phyloP scores from a whole-genome alignment of 1,140 invertebrate genomes.

The Andricus grossulariae region DNA sequence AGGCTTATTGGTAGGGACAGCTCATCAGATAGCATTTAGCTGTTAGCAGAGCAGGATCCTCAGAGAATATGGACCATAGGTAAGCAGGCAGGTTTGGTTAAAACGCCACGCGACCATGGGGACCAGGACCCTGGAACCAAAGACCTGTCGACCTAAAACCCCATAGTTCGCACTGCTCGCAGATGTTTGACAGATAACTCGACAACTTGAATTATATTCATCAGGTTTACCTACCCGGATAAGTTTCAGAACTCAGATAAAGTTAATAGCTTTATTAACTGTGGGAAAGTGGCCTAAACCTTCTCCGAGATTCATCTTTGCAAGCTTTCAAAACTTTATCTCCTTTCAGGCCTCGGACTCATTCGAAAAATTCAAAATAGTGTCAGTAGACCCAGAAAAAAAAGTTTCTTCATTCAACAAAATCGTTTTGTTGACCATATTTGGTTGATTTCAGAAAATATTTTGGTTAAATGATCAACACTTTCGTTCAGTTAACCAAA shows the following conservation, averaged over 20 bases:
- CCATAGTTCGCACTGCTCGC: constrained; percentile 67
- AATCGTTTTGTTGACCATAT: no score
- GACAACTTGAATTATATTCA: constrained; percentile 68
- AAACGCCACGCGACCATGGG: constrained; percentile 71
- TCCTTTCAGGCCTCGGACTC: no score
- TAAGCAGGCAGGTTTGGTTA: constrained; percentile 41
- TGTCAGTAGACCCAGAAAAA: no score
- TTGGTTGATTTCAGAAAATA: no score
- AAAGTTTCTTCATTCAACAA: no score
- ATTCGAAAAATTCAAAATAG: no score
- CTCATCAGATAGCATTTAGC: constrained; percentile 71
- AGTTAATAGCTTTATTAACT: constrained; percentile 75
- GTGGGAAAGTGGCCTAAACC: constrained; percentile 62
- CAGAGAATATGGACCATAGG: constrained; percentile 47
- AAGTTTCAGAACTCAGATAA: constrained; percentile 64
- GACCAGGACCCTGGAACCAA: constrained; percentile 51
- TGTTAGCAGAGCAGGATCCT: constrained; percentile 46
- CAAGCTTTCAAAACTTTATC: no score
- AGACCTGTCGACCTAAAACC: constrained; percentile 69
- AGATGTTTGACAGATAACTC: constrained; percentile 69
- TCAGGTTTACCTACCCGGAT: constrained; percentile 63
- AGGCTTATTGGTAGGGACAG: constrained; percentile 59
- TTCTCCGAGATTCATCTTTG: no score
- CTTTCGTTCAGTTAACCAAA: no score
- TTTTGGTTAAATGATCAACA: no score